Conservation (phyloP, 2,888 invertebrate genomes). For the Drosophila macrothrix region DNA sequence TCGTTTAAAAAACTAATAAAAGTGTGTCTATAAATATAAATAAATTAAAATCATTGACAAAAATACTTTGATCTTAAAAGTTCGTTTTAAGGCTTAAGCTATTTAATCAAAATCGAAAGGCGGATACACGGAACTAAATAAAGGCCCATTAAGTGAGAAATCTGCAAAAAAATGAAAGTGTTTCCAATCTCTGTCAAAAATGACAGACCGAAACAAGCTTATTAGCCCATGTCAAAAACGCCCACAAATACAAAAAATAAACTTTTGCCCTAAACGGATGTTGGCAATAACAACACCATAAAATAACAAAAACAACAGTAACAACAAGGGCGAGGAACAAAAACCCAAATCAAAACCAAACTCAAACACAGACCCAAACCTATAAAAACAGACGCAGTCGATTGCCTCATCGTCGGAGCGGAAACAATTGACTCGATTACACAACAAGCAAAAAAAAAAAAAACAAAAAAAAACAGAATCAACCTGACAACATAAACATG, state of each 20-base stretch:
- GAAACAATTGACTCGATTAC: constrained; percentile 80
- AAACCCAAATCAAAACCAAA: constrained; percentile 37
- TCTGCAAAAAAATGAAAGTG: constrained; percentile 16
- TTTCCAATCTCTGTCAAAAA: constrained; percentile 45
- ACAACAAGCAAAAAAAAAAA: constrained; percentile 44
- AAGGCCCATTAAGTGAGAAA: constrained; percentile 29
- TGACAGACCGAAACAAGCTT: constrained; percentile 67
- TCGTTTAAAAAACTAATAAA: neutral
- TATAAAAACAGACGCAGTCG: constrained; percentile 76
- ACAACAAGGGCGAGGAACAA: constrained; percentile 26
- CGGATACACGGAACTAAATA: constrained; percentile 1
- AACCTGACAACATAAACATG: constrained; percentile 74
- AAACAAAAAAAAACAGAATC: constrained; percentile 34
- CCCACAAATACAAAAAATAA: constrained; percentile 31
- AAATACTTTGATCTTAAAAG: neutral
- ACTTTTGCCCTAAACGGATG: constrained; percentile 62
- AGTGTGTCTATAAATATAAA: neutral
- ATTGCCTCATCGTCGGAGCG: constrained; percentile 76
- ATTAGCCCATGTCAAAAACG: constrained; percentile 76
- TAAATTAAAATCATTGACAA: neutral
- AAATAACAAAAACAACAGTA: constrained; percentile 43
- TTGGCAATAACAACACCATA: constrained; percentile 68
- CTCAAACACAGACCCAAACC: constrained; percentile 45
- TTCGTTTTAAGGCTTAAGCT: neutral
- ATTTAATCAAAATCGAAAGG: constrained; percentile 20